phyloP scores from a whole-genome alignment of 2,113 vertebrate species.

The Lucifuga dentata region DNA sequence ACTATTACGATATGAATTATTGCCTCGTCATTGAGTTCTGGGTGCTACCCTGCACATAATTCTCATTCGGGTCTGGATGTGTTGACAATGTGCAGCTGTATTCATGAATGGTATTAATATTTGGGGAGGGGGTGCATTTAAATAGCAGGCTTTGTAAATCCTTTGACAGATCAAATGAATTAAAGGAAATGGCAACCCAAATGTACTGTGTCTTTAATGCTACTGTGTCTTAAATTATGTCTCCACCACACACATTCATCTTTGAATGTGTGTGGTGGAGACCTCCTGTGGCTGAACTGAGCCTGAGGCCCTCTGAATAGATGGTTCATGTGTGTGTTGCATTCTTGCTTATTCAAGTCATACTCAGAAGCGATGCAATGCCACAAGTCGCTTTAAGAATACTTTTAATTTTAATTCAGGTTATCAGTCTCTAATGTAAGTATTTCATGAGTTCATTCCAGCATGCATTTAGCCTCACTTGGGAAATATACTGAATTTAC shows the following conservation, averaged over 20 bases:
- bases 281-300: slow-evolving; percentile 69
- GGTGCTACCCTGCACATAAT: slow-evolving; percentile 76
- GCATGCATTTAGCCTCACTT: slow-evolving; percentile 26
- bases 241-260: slow-evolving; percentile 1
- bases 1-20: slow-evolving; percentile 69
- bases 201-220: slow-evolving; percentile 53
- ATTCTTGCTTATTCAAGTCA: slow-evolving; percentile 18
- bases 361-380: neutral
- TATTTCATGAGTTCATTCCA: slow-evolving; percentile 22
- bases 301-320: slow-evolving; percentile 64
- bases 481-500: slow-evolving; percentile 25
- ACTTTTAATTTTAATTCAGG: slow-evolving; percentile 8
- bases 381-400: slow-evolving; percentile 34
- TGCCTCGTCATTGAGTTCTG: slow-evolving; percentile 73
- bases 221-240: slow-evolving; percentile 4
- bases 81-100: slow-evolving; percentile 76
- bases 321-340: slow-evolving; percentile 12
- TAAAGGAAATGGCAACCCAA: slow-evolving; percentile 75
- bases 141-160: slow-evolving; percentile 79
- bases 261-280: slow-evolving; percentile 50
- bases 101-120: slow-evolving; percentile 72
- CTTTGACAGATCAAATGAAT: slow-evolving; percentile 73
- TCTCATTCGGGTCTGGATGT: slow-evolving; percentile 65
- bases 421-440: slow-evolving; percentile 9
- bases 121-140: slow-evolving; percentile 67